These are phyloP conservation scores for Brienomyrus brachyistius DNA, from an alignment of 2,113 vertebrate species.

Conservation along the genomic window DNA sequence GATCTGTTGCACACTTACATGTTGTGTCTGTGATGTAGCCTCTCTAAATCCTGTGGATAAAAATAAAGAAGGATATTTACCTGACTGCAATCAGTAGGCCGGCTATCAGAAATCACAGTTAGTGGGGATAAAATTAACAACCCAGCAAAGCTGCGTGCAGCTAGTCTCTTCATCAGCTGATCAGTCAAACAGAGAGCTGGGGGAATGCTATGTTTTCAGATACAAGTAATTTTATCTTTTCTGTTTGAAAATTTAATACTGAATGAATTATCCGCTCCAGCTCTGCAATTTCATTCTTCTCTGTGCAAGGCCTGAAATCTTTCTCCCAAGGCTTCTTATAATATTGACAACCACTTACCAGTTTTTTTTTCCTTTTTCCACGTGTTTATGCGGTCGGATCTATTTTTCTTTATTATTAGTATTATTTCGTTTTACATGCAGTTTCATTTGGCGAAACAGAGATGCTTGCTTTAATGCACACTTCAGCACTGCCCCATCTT, in stretches of 20 bases:
- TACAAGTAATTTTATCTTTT: constrained; percentile 93
- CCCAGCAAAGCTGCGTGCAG: constrained; percentile 98
- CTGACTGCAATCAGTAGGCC: constrained; percentile 93
- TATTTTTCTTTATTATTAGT: constrained; percentile 49
- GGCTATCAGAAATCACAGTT: constrained; percentile 91
- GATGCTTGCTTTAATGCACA: constrained; percentile 13
- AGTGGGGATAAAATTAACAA: constrained; percentile 99
- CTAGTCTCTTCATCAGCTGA: constrained; percentile 99
- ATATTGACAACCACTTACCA: constrained; percentile 83
- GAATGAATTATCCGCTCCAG: constrained; percentile 74
- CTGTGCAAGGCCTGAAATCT: constrained; percentile 81
- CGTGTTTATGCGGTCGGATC: constrained; percentile 70
- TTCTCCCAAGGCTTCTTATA: constrained; percentile 80
- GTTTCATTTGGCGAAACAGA: constrained; percentile 23
- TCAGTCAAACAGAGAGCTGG: constrained; percentile 92
- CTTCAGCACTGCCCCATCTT: constrained; percentile 17
- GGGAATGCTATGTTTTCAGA: constrained; percentile 99
- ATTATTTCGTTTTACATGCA: constrained; percentile 19
- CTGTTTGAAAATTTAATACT: constrained; percentile 79
- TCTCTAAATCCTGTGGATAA: constrained; percentile 81
- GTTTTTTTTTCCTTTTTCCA: constrained; percentile 54
- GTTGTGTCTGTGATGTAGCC: constrained; percentile 77
- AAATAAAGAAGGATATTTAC: constrained; percentile 89
- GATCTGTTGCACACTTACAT: constrained; percentile 76
- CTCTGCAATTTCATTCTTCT: constrained; percentile 88